A percentile compares a stretch with the other conserved stretches of the same genome.
phyloP scores from a whole-genome alignment of 2,797 vertebrate genomes.

The Rhodeus uyekii region DNA sequence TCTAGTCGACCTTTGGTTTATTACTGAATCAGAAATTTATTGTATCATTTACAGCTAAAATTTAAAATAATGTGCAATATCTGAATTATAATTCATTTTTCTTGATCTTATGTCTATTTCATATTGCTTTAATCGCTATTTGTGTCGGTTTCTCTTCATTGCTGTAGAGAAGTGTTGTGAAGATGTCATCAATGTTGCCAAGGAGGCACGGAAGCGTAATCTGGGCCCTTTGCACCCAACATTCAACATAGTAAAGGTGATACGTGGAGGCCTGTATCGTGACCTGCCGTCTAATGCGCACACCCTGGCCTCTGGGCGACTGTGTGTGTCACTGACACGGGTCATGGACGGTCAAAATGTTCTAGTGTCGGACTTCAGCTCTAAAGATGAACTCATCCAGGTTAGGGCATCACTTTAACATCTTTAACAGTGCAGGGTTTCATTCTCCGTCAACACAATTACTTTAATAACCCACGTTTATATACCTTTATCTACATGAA shows the following conservation, averaged over 20 bases:
- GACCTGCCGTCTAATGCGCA: conserved; percentile 83
- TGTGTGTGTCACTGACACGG: conserved; percentile 88
- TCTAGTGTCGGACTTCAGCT: conserved; percentile 86
- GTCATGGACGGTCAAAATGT: conserved; percentile 88
- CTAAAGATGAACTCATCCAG: conserved; percentile 91
- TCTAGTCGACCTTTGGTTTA: conserved; percentile 1
- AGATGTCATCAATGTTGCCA: conserved; percentile 74
- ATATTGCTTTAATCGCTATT: neutral
- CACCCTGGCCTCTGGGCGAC: conserved; percentile 73
- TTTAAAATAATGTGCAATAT: neutral
- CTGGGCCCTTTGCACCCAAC: conserved; percentile 88
- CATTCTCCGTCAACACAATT: neutral
- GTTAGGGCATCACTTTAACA: conserved; percentile 64
- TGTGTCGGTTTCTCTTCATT: neutral
- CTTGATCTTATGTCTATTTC: neutral
- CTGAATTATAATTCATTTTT: neutral
- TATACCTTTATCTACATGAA: conserved; percentile 16
- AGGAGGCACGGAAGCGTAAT: conserved; percentile 81
- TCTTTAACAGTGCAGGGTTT: too few relatives aligned
- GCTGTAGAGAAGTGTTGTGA: conserved; percentile 81
- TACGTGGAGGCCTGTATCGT: conserved; percentile 73
- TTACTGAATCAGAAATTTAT: neutral
- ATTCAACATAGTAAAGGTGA: conserved; percentile 80
- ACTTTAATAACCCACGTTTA: neutral
- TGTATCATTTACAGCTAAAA: neutral